These are phyloP conservation scores for Latrodectus geometricus DNA, from an alignment of 1,140 invertebrate species.

Conservation along the genomic window DNA sequence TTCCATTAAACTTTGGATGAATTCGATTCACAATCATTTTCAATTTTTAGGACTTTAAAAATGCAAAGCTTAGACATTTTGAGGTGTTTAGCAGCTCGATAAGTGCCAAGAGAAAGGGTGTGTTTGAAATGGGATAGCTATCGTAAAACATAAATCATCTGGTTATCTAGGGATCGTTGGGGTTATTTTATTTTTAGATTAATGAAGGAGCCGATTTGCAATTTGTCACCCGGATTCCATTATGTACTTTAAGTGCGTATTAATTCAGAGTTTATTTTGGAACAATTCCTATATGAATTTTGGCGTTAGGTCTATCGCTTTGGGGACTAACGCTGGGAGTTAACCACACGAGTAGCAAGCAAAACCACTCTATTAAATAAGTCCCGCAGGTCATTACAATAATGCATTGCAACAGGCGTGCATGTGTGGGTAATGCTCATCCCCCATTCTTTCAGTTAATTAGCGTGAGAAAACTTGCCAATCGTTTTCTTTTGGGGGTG, in stretches of 20 bases:
- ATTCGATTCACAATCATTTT: too few species aligned
- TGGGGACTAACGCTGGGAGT: constrained; percentile 20
- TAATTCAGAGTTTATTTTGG: constrained; percentile 56
- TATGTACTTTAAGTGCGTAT: constrained; percentile 59
- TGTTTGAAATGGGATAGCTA: constrained; percentile 10
- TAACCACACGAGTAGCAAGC: constrained; percentile 49
- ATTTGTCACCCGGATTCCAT: constrained; percentile 56
- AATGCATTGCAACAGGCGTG: constrained; percentile 56
- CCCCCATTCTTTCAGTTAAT: constrained; percentile 26
- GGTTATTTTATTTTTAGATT: constrained; percentile 58
- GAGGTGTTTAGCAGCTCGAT: constrained; percentile 4
- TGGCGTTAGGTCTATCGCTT: not conserved
- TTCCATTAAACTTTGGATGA: too few species aligned
- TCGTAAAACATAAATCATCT: constrained; percentile 44
- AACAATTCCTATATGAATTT: constrained; percentile 48
- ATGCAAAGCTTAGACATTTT: constrained; percentile 11
- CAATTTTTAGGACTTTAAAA: not conserved
- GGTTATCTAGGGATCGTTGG: not conserved
- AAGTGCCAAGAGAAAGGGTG: constrained; percentile 23
- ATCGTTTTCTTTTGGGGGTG: too few species aligned
- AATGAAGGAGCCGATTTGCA: constrained; percentile 54
- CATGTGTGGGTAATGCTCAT: not conserved
- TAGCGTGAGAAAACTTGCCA: constrained; percentile 50
- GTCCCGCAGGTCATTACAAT: constrained; percentile 52
- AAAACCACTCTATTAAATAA: constrained; percentile 61